Evolutionary conservation across 2,113 vertebrate genomes (phyloP).

Genomic region (Phaethornis superciliosus): DNA sequence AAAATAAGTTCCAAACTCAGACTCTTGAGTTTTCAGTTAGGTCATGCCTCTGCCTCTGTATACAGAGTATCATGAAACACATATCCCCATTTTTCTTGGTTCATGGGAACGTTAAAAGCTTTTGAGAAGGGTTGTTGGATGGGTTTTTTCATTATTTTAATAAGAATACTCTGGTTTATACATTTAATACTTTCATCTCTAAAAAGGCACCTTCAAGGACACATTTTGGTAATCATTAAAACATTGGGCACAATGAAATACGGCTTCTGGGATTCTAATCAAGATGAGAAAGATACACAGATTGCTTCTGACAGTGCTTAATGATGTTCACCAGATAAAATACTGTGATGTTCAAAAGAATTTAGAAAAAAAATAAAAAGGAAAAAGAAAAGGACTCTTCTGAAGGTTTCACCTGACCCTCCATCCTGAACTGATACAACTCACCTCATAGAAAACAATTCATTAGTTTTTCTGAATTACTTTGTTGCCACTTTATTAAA

Average conservation of each 20-base stretch:
- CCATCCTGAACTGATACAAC: background rate
- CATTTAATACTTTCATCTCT: background rate
- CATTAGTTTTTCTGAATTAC: background rate
- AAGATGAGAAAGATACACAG: background rate
- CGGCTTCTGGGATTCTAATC: background rate
- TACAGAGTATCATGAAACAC: background rate
- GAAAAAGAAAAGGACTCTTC: background rate
- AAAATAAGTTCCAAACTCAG: background rate
- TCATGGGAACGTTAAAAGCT: background rate
- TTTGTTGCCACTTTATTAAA: background rate
- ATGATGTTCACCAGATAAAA: background rate
- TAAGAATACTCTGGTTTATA: background rate
- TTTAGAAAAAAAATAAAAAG: background rate
- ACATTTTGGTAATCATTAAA: background rate
- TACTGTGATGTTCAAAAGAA: background rate
- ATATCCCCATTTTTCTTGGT: background rate
- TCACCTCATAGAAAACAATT: background rate
- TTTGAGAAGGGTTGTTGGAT: too few relatives aligned
- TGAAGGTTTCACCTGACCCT: background rate
- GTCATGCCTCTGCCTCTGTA: background rate
- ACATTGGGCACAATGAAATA: background rate
- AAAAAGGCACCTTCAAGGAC: background rate
- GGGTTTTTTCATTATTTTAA: background rate
- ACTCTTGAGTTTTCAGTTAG: background rate
- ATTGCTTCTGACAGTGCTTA: background rate